Evolutionary conservation across 2,888 invertebrate species (phyloP).

Genomic region (Ochropleura leucogaster): DNA sequence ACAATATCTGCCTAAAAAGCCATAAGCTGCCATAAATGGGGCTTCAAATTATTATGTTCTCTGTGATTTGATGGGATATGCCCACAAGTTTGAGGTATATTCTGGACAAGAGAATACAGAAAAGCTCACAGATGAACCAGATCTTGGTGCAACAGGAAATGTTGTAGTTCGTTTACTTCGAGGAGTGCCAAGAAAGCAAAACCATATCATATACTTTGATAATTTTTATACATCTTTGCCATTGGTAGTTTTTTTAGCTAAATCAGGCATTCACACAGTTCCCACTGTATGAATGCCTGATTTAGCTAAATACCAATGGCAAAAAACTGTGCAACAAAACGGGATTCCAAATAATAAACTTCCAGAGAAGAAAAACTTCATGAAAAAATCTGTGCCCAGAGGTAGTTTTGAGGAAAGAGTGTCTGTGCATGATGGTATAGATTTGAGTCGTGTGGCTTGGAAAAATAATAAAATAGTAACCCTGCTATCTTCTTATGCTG

Average conservation of each 20-base stretch:
- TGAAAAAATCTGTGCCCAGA: slow-evolving; percentile 73
- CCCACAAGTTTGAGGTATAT: slow-evolving; percentile 51
- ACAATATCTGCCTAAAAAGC: slow-evolving; percentile 62
- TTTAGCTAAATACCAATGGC: too few relatives aligned
- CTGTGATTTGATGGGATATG: slow-evolving; percentile 56
- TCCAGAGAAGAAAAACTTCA: slow-evolving; percentile 70
- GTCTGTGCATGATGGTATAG: slow-evolving; percentile 62
- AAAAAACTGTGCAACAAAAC: slow-evolving; percentile 73
- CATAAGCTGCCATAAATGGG: slow-evolving; percentile 66
- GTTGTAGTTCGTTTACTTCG: slow-evolving; percentile 54
- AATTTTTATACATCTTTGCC: slow-evolving; percentile 71
- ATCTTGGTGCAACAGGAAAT: slow-evolving; percentile 50
- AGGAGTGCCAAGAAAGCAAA: slow-evolving; percentile 51
- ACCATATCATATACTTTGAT: slow-evolving; percentile 68
- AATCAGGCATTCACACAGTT: slow-evolving; percentile 68
- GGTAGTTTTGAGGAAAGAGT: slow-evolving; percentile 73
- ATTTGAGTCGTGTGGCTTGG: slow-evolving; percentile 33
- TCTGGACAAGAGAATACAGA: slow-evolving; percentile 73
- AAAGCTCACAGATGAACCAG: slow-evolving; percentile 46
- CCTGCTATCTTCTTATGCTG: slow-evolving; percentile 34
- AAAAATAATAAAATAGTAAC: slow-evolving; percentile 38
- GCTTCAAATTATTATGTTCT: slow-evolving; percentile 62
- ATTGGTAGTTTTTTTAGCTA: slow-evolving; percentile 67
- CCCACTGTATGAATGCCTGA: too few relatives aligned
- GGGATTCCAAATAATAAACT: slow-evolving; percentile 70